These are phyloP conservation scores for Nycticorax nycticorax DNA, from an alignment of 2,113 vertebrate species.

Conservation along the genomic window DNA sequence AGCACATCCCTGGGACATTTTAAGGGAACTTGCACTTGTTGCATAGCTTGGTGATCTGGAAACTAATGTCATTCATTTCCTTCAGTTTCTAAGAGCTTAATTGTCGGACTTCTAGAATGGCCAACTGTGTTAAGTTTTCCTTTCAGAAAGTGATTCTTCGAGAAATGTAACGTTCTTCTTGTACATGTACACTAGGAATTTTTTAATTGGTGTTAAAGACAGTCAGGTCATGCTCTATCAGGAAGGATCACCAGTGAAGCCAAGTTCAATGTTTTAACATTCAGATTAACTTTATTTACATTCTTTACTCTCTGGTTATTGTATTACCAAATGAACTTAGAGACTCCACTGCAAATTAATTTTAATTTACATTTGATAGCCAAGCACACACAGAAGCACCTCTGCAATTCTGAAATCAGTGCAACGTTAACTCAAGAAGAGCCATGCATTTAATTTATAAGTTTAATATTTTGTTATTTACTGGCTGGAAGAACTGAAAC, in stretches of 20 bases:
- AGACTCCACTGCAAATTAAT: not conserved
- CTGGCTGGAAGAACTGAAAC: not conserved
- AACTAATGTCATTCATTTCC: not conserved
- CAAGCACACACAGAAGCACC: not conserved
- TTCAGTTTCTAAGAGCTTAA: not conserved
- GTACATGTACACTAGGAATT: not conserved
- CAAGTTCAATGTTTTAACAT: not conserved
- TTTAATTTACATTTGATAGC: not conserved
- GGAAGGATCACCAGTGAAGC: not conserved
- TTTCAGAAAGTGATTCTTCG: not conserved
- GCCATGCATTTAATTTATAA: not conserved
- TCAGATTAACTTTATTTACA: not conserved
- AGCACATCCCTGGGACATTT: not conserved
- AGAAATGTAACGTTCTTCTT: not conserved
- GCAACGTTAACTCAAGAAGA: fast-evolving
- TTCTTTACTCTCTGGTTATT: not conserved
- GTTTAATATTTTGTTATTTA: not conserved
- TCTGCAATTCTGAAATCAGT: not conserved
- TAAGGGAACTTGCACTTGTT: not conserved
- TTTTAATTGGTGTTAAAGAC: not conserved
- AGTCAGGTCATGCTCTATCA: not conserved
- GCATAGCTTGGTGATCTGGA: not conserved
- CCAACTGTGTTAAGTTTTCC: not conserved
- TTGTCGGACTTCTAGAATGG: not conserved
- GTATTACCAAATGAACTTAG: not conserved